phyloP scores from a whole-genome alignment of 64 coral and sea anemone species.

The Pocillopora verrucosa region DNA sequence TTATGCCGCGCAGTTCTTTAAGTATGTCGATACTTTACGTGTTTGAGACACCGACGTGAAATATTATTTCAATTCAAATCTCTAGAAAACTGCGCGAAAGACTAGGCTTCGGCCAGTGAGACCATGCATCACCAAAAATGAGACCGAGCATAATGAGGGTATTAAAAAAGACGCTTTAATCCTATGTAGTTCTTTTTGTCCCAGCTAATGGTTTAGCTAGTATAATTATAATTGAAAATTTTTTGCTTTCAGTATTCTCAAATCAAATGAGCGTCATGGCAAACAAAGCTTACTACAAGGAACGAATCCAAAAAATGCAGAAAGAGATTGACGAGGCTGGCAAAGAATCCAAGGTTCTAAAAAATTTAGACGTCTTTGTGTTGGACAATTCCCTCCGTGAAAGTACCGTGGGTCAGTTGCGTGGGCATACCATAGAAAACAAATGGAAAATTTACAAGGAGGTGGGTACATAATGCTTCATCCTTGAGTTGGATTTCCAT shows the following conservation, averaged over 20 bases:
- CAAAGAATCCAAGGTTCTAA: background rate
- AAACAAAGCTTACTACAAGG: background rate
- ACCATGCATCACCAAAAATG: too few species aligned
- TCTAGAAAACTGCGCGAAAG: too few species aligned
- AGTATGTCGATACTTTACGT: too few species aligned
- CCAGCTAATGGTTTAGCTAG: too few species aligned
- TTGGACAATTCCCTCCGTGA: slow-evolving; percentile 67
- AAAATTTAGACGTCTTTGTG: slow-evolving; percentile 40
- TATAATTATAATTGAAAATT: background rate
- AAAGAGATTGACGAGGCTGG: background rate
- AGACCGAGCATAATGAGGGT: too few species aligned
- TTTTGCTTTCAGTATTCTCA: background rate
- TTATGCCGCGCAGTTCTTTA: too few species aligned
- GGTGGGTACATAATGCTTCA: background rate
- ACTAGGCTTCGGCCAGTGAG: too few species aligned
- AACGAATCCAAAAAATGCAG: background rate
- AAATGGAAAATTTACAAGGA: slow-evolving; percentile 69
- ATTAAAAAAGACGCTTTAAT: too few species aligned
- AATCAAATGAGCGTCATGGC: background rate
- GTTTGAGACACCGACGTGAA: too few species aligned
- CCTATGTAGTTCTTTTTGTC: too few species aligned
- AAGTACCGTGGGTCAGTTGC: slow-evolving; percentile 57
- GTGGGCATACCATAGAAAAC: slow-evolving; percentile 69
- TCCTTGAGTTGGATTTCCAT: background rate
- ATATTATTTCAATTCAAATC: too few species aligned